phyloP scores from a whole-genome alignment of 2,113 vertebrate species.

The Pampusana beccarii region DNA sequence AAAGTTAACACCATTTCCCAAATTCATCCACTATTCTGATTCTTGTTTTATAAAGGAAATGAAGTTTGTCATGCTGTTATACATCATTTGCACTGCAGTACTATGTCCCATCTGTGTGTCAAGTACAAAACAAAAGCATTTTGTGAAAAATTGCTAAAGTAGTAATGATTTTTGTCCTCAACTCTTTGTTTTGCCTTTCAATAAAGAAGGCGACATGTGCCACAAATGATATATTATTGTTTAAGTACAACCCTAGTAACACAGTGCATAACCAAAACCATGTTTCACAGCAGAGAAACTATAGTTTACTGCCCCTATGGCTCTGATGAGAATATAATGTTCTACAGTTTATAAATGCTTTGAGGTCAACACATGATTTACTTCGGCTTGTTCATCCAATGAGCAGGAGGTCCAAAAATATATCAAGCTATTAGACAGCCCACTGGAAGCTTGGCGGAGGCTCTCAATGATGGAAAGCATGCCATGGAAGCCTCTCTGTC shows the following conservation, averaged over 20 bases:
- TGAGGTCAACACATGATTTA: constrained; percentile 96
- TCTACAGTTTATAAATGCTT: constrained; percentile 92
- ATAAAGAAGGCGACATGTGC: constrained; percentile 95
- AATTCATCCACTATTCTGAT: constrained; percentile 77
- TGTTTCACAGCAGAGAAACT: constrained; percentile 93
- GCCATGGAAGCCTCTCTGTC: constrained; percentile 78
- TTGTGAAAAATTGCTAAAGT: constrained; percentile 97
- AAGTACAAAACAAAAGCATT: constrained; percentile 93
- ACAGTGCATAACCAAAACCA: constrained; percentile 93
- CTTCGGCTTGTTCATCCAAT: constrained; percentile 88
- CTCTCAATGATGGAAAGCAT: constrained; percentile 77
- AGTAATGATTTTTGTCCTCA: constrained; percentile 98
- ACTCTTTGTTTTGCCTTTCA: constrained; percentile 99
- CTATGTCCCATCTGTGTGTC: constrained; percentile 84
- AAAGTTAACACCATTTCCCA: constrained; percentile 67
- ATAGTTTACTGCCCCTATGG: constrained; percentile 91
- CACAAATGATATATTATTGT: constrained; percentile 92
- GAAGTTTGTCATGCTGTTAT: constrained; percentile 89
- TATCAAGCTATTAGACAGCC: constrained; percentile 85
- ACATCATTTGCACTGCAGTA: constrained; percentile 86
- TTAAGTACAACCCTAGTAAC: constrained; percentile 83
- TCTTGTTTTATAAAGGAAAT: constrained; percentile 83
- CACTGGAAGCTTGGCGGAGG: constrained; percentile 78
- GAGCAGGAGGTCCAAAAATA: constrained; percentile 86
- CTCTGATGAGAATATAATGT: constrained; percentile 97